Evolutionary conservation across 2,888 invertebrate species (phyloP).

Genomic region (Calliopum simillimum): DNA sequence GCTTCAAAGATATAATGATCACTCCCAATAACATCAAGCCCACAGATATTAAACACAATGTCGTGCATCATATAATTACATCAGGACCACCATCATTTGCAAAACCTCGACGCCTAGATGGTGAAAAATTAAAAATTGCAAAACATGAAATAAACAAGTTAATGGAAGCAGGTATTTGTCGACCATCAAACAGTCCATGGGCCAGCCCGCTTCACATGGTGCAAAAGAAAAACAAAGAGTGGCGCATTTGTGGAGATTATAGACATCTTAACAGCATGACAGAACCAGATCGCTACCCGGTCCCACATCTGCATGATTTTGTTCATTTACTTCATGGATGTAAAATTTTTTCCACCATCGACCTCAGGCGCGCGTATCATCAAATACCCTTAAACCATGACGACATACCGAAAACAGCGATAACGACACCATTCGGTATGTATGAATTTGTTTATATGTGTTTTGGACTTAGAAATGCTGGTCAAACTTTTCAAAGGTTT

Average conservation of each 20-base stretch:
- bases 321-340: constrained; percentile 29
- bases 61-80: no score
- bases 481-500: constrained; percentile 40
- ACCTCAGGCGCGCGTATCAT: constrained; percentile 41
- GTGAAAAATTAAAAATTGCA: constrained; percentile 40
- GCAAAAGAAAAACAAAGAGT: constrained; percentile 44
- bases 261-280: constrained; percentile 47
- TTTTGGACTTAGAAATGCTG: constrained; percentile 42
- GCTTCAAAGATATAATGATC: no score
- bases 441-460: constrained; percentile 40
- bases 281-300: constrained; percentile 52
- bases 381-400: constrained; percentile 39
- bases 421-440: constrained; percentile 42
- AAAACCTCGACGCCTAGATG: constrained; percentile 50
- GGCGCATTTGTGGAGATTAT: constrained; percentile 56
- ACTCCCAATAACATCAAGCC: no score
- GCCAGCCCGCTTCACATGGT: constrained; percentile 61
- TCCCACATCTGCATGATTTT: constrained; percentile 41
- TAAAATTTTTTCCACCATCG: constrained; percentile 40
- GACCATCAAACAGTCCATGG: constrained; percentile 64
- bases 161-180: constrained; percentile 60
- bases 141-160: constrained; percentile 40
- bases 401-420: constrained; percentile 41
- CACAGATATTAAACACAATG: no score
- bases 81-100: background rate